phyloP scores from a whole-genome alignment of 2,113 vertebrate genomes.

The Brevimyrus niger region DNA sequence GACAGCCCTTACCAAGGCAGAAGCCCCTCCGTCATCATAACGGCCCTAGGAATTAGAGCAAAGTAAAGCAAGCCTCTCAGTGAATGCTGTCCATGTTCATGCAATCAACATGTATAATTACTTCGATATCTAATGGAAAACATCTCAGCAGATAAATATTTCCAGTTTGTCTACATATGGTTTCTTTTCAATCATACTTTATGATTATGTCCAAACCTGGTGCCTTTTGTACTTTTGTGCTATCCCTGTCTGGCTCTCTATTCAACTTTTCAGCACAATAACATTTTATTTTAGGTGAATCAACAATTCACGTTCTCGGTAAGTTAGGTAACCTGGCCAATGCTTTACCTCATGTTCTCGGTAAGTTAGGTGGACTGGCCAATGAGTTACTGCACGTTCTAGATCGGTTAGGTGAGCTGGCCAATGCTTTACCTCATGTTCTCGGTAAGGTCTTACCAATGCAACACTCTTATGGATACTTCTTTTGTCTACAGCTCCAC shows the following conservation, averaged over 20 bases:
- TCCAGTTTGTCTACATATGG: background rate
- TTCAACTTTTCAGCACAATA: background rate
- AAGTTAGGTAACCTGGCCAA: background rate
- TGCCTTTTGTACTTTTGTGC: background rate
- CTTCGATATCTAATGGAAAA: background rate
- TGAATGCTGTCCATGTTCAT: background rate
- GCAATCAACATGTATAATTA: background rate
- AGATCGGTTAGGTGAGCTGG: background rate
- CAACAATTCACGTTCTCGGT: background rate
- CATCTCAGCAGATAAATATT: background rate
- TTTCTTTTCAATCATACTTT: background rate
- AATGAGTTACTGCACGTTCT: too few relatives aligned
- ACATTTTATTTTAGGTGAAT: background rate
- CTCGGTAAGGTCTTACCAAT: background rate
- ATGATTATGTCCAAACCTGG: background rate
- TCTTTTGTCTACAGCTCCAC: background rate
- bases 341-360: too few relatives aligned
- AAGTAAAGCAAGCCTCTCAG: background rate
- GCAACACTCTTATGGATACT: background rate
- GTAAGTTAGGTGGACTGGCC: background rate
- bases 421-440: background rate
- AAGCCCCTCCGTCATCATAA: slow-evolving; percentile 8
- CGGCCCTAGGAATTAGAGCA: background rate
- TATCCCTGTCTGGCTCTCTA: background rate
- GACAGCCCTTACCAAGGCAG: slow-evolving; percentile 20